A percentile compares a stretch with the other conserved stretches of the same genome.
Conservation (phyloP, 2,888 invertebrate species). For the Tenthredo amoena region DNA sequence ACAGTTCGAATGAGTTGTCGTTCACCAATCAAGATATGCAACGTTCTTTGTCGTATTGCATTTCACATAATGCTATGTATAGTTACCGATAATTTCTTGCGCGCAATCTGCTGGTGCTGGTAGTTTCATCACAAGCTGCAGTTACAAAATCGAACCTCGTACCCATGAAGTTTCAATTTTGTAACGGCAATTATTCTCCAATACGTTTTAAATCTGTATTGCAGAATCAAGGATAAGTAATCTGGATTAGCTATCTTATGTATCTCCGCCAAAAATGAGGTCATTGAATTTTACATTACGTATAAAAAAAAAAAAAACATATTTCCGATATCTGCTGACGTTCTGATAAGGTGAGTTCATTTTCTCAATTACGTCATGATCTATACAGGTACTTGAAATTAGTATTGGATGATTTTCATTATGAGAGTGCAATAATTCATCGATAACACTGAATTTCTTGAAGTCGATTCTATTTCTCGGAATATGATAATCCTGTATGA, state of each 20-base stretch:
- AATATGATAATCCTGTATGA: background rate
- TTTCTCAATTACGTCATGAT: background rate
- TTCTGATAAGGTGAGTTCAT: background rate
- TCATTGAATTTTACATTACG: background rate
- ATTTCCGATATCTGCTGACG: background rate
- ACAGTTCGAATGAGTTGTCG: background rate
- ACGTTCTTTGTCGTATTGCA: background rate
- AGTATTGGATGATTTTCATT: background rate
- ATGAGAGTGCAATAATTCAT: background rate
- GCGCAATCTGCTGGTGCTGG: background rate
- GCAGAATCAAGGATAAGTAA: background rate
- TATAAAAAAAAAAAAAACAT: background rate
- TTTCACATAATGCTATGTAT: background rate
- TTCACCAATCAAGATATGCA: background rate
- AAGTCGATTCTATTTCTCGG: background rate
- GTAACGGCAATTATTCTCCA: background rate
- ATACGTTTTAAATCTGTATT: background rate
- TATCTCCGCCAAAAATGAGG: background rate
- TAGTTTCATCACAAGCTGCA: background rate
- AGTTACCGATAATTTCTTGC: background rate
- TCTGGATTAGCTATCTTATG: background rate
- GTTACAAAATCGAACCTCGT: slow-evolving; percentile 6
- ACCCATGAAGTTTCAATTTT: slow-evolving; percentile 17
- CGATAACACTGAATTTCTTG: background rate
- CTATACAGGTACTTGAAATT: background rate